Conservation (phyloP, 1,140 invertebrate species). For the Chymomyza costata region DNA sequence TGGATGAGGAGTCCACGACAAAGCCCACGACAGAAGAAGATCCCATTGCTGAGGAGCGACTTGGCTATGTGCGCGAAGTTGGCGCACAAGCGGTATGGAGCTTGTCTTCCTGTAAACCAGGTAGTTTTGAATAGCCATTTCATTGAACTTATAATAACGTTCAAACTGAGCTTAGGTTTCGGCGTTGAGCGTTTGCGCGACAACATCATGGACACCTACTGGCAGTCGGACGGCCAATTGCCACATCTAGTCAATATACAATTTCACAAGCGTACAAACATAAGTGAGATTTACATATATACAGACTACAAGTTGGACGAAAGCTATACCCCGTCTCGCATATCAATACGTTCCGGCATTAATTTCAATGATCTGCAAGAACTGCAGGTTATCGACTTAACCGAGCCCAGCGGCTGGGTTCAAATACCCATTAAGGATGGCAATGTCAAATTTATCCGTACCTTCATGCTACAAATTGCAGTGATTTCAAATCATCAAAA, state of each 20-base stretch:
- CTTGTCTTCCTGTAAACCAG: slow-evolving; percentile 97
- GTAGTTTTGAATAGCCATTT: slow-evolving; percentile 75
- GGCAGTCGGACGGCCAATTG: slow-evolving; percentile 99
- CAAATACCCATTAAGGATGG: slow-evolving; percentile 94
- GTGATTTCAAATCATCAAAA: slow-evolving; percentile 99
- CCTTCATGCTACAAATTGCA: slow-evolving; percentile 98
- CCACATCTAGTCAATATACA: slow-evolving; percentile 99
- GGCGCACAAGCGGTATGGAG: slow-evolving; percentile 98
- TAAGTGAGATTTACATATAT: slow-evolving; percentile 97
- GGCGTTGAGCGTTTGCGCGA: slow-evolving; percentile 97
- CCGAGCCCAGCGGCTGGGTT: slow-evolving; percentile 96
- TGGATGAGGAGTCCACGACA: slow-evolving; percentile 45
- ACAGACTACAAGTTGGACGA: slow-evolving; percentile 99
- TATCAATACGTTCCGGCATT: slow-evolving; percentile 95
- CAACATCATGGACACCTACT: slow-evolving; percentile 97
- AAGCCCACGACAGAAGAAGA: slow-evolving; percentile 59
- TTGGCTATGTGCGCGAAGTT: slow-evolving; percentile 92
- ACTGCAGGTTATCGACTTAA: slow-evolving; percentile 94
- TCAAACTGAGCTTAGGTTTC: slow-evolving; percentile 83
- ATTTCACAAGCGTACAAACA: slow-evolving; percentile 95
- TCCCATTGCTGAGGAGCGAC: slow-evolving; percentile 83
- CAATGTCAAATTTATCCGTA: slow-evolving; percentile 89
- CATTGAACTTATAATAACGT: neutral
- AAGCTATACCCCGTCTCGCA: slow-evolving; percentile 97
- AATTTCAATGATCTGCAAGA: slow-evolving; percentile 99